Conservation (phyloP, 2,888 invertebrate species). For the Leptopilina syphax region DNA sequence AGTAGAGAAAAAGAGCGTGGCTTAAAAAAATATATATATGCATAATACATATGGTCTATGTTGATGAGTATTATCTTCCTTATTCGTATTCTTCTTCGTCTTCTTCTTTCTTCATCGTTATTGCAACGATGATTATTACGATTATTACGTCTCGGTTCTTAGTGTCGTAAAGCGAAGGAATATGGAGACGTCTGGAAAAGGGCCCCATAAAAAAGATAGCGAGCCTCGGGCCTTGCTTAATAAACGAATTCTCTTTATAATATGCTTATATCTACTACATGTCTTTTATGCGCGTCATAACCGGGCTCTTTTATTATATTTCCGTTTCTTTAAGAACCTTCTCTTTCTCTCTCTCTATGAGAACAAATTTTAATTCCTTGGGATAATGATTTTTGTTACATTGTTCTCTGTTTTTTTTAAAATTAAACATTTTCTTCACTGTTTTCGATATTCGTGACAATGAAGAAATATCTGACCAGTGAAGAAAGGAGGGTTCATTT, state of each 20-base stretch:
- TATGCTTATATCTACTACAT: slow-evolving; percentile 39
- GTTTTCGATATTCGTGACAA: no score
- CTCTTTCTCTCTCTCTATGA: not conserved
- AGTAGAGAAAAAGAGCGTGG: no score
- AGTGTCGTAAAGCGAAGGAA: slow-evolving; percentile 60
- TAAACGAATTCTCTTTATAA: slow-evolving; percentile 58
- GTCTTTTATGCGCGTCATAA: slow-evolving; percentile 39
- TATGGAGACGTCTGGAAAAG: slow-evolving; percentile 53
- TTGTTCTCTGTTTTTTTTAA: not conserved
- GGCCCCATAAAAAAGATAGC: slow-evolving; percentile 59
- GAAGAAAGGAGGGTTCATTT: no score
- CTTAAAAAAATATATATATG: slow-evolving; percentile 42
- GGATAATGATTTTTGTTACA: not conserved
- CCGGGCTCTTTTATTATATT: slow-evolving; percentile 11
- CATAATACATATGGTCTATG: slow-evolving; percentile 56
- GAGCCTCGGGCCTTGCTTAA: slow-evolving; percentile 59
- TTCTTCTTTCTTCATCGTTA: slow-evolving; percentile 53
- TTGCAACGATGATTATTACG: slow-evolving; percentile 67
- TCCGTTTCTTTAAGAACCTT: not conserved
- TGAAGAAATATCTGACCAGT: no score
- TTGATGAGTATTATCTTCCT: slow-evolving; percentile 52
- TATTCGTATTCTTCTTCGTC: slow-evolving; percentile 50
- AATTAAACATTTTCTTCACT: no score
- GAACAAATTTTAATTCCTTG: not conserved
- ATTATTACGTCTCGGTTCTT: slow-evolving; percentile 65